These are phyloP conservation scores for Microcebus murinus DNA, from an alignment of 2,113 vertebrate species.

Conservation along the genomic window DNA sequence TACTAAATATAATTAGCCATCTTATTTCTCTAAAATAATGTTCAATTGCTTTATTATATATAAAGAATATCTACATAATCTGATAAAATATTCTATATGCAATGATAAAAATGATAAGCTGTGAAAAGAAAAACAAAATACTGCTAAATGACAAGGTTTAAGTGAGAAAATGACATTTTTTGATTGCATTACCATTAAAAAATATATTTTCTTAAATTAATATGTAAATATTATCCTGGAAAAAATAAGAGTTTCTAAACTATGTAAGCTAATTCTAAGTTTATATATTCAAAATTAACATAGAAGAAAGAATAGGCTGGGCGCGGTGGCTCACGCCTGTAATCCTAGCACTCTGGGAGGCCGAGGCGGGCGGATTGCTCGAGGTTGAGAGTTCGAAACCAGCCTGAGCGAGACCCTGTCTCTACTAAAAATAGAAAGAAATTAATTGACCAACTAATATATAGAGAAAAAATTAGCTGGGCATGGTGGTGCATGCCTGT, in stretches of 20 bases:
- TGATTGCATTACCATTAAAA: not conserved
- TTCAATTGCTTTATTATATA: not conserved
- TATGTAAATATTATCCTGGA: not conserved
- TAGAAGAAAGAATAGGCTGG: not conserved
- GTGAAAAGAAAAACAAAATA: not conserved
- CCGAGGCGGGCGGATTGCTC: too few species aligned
- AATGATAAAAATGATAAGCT: not conserved
- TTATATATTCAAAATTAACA: not conserved
- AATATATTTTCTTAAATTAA: not conserved
- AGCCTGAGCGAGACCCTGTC: too few species aligned
- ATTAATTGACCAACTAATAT: too few species aligned
- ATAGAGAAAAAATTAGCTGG: too few species aligned
- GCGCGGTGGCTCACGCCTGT: too few species aligned
- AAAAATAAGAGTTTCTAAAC: not conserved
- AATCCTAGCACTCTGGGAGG: too few species aligned
- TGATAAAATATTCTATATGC: not conserved
- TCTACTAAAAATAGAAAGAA: too few species aligned
- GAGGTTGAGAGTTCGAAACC: too few species aligned
- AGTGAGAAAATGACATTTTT: not conserved
- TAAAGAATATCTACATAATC: not conserved
- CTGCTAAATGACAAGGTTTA: not conserved
- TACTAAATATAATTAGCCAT: slow-evolving; percentile 15
- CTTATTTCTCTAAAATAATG: not conserved
- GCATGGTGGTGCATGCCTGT: too few species aligned
- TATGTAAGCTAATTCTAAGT: not conserved